Percentiles rank a stretch among this genome's conserved stretches.
Evolutionary conservation across 2,888 invertebrate species (phyloP).

Genomic region (Caenorhabditis sp.): DNA sequence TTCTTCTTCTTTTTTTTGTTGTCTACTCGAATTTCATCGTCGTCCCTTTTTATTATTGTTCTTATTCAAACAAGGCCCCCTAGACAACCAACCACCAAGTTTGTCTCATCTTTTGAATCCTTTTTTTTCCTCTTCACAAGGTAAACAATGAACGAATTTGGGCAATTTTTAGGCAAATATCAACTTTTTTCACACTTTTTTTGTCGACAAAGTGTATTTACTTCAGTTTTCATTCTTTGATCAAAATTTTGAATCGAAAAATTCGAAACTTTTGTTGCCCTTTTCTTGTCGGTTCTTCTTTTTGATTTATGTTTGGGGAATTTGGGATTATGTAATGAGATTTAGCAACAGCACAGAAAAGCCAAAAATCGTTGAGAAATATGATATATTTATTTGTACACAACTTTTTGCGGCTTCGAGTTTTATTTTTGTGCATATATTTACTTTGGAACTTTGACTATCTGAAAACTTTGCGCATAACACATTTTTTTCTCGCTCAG

Average conservation of each 20-base stretch:
- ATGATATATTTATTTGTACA: background rate
- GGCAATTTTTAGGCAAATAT: background rate
- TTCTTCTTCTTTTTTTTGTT: background rate
- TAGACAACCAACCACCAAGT: background rate
- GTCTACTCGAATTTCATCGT: background rate
- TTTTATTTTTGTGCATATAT: background rate
- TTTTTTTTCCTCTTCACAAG: background rate
- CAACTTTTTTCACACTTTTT: background rate
- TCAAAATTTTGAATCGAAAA: too few species aligned
- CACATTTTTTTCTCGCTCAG: background rate
- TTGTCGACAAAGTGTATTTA: background rate
- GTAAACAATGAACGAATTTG: slow-evolving; percentile 1
- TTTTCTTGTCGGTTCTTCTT: background rate
- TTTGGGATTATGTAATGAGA: background rate
- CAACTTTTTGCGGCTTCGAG: background rate
- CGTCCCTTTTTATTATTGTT: background rate
- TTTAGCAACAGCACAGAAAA: background rate
- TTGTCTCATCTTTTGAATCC: background rate
- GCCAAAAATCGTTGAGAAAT: background rate
- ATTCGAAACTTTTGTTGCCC: too few species aligned
- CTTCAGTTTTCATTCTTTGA: background rate
- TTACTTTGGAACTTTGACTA: background rate
- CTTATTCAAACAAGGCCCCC: background rate
- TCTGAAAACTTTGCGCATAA: background rate
- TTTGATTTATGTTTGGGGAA: background rate